Evolutionary conservation across 1,140 invertebrate species (phyloP), one percentile per base, ranked within the genome.

Genomic region (Cheumatopsyche charites): DNA sequence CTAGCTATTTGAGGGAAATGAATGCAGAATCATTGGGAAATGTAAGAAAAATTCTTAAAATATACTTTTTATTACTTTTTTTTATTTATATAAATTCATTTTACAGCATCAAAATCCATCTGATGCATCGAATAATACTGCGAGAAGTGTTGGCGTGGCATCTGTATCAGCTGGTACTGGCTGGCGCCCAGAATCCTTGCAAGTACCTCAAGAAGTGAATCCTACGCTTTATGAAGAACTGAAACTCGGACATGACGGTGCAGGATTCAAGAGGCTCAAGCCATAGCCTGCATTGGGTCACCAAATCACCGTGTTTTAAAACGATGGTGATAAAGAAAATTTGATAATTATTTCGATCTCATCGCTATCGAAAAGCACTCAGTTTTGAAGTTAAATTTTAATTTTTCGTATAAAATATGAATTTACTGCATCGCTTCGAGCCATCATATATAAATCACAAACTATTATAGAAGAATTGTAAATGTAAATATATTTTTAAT

Each of bases 191-290:
- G 87, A 88, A 76, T 85, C 83, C 0, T 80, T 86, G n/a, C 86
- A 87, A 75, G 83, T 84, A 36, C 84, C 86, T 0, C 72, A 73
- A 63, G 90, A 92, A 85, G 89, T 91, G 12, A 87, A 90, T 77
- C 90, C 91, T 41, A 88, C 90, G 45, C 83, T 92, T 62, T 92
- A 92, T 79, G 90, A 92, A 84, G 90, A 92, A 82, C 84, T 92
- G 77, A 91, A 91, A 83, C 85, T 92, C 73, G 91, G 91, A 43
- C 89, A 90, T 78, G 90, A 92, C 80, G 90, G 91, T 70, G 90
- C 88, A 61, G 91, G 91, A 76, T 92, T 92, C 83, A 91, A 91
- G 81, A 84, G 90, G 81, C 86, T 92, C 65, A 88, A 90, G 78
- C 84, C 88, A 79, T 91, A 88, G 82, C 73, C 77, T 55, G 41